Evolutionary conservation across 2,888 invertebrate species (phyloP), one percentile per base, ranked within the genome.

Genomic region (Plebejus melissa): DNA sequence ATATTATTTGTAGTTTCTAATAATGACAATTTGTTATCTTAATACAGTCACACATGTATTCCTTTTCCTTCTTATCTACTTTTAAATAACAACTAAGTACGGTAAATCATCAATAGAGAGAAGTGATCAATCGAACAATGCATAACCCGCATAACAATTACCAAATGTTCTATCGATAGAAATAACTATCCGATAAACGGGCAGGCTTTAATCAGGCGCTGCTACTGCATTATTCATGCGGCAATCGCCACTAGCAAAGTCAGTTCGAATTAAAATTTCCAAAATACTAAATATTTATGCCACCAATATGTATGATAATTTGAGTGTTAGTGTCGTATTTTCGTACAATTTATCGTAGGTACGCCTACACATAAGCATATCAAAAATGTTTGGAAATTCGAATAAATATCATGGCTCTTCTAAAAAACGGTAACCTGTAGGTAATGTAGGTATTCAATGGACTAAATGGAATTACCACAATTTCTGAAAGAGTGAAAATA

Each of bases 251-350:
- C 22, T 70, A 41, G 72, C 72, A 28, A 28, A 72, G 54, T 72
- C 72, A 16, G 54, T 72, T 50, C 32, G 32, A 72, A 72, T 72
- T 72, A 72, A 72, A 72, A 54, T 72, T 72, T 72, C 72, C 72
- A 72, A 72, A 72, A 72, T 54, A 72, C 50, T 72, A 72, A 50
- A 72, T 72, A 72, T 72, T 54, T 72, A 72, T 72, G 50, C 5
- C 54, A 13, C 32, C 72, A 72, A 72, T 72, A 72, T 72, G 72
- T 72, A 50, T 72, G 72, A 72, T 72, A 72, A 72, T 72, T 50
- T 70, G 46, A 72, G 54, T 72, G 54, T 72, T 71, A 46, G 13
- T 36, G 28, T 9, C 41, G 22, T 70, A 69, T 41, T 70, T 70
- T 9, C 41, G 41, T 41, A 41, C 7, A 41, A 41, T n/a, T 16